These are phyloP conservation scores for Oconnorella tubifera DNA, from an alignment of 2,888 invertebrate species.

Conservation along the genomic window DNA sequence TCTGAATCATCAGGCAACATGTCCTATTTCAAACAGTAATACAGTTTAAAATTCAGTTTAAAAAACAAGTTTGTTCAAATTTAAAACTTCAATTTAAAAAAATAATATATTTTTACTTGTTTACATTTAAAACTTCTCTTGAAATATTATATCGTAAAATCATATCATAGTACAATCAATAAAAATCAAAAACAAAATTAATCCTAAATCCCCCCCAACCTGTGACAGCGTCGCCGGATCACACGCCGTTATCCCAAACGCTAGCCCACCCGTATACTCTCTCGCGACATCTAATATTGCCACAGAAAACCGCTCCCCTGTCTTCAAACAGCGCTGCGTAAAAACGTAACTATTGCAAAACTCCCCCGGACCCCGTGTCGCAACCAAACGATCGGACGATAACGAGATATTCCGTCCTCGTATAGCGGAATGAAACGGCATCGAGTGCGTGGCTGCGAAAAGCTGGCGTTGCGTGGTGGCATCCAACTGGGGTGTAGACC, in stretches of 20 bases:
- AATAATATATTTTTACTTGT: no score
- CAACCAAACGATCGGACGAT: slow-evolving; percentile 44
- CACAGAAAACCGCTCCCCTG: slow-evolving; percentile 75
- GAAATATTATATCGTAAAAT: no score
- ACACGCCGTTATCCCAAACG: slow-evolving; percentile 89
- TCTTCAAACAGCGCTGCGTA: slow-evolving; percentile 78
- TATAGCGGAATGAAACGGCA: slow-evolving; percentile 62
- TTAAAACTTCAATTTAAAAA: no score
- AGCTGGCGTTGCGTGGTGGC: not conserved
- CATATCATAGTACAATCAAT: no score
- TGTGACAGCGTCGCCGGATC: slow-evolving; percentile 71
- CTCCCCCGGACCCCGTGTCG: slow-evolving; percentile 66
- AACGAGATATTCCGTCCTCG: slow-evolving; percentile 81
- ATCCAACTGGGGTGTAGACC: not conserved
- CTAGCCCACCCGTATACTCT: slow-evolving; percentile 79
- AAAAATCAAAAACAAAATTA: no score
- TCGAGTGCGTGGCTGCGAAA: slow-evolving; percentile 36
- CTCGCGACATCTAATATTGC: slow-evolving; percentile 35
- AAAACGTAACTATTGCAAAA: slow-evolving; percentile 83
- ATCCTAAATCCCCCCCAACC: not conserved
- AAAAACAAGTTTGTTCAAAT: slow-evolving; percentile 77
- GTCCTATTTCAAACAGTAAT: slow-evolving; percentile 41
- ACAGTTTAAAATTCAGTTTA: slow-evolving; percentile 30
- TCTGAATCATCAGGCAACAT: slow-evolving; percentile 70
- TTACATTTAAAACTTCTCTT: no score